These are phyloP conservation scores for rabbit (Oryctolagus cuniculus) DNA, from an alignment of 2,113 vertebrate species.

Conservation along the genomic window mOryCun1.1 NC_091434.1:80486001-80486500, in stretches of 20 bases:
- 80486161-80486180: background rate
- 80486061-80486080: too few relatives aligned
- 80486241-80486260: slow-evolving; percentile 79
- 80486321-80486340: slow-evolving; percentile 51
- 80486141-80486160: background rate
- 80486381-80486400: background rate
- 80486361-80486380: background rate
- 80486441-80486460: background rate
- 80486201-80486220: slow-evolving; percentile 62
- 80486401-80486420: slow-evolving; percentile 19
- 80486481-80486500: slow-evolving; percentile 33
- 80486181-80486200: slow-evolving; percentile 55
- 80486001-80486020: too few relatives aligned
- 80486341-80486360: slow-evolving; percentile 39
- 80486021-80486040: too few relatives aligned
- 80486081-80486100: too few relatives aligned
- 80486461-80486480: slow-evolving; percentile 6
- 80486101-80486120: too few relatives aligned
- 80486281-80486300: slow-evolving; percentile 66
- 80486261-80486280: slow-evolving; percentile 76
- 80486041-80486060: too few relatives aligned
- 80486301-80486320: slow-evolving; percentile 62
- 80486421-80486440: slow-evolving; percentile 41
- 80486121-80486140: background rate
- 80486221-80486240: slow-evolving; percentile 67